Evolutionary conservation across 2,797 vertebrate species (phyloP), one percentile per base, ranked within the genome.

Genomic region (Enteromius thamalakanensis): DNA sequence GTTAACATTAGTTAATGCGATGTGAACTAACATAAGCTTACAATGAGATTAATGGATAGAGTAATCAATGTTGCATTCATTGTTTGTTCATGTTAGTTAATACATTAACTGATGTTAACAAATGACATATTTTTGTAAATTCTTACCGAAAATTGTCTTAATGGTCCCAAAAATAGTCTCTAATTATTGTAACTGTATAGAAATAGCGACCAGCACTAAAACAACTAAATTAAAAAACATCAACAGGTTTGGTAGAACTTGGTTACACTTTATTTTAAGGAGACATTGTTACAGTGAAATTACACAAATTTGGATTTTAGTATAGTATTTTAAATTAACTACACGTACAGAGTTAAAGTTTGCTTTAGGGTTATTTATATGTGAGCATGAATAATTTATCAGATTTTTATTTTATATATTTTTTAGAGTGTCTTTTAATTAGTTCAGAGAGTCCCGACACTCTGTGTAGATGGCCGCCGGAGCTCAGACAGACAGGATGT

Each of bases 401-500:
- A 45, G 42, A 45, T 47, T 47, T 47, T 47, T 55, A 21, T 53
- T 64, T 29, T 15, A 15, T 12, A 62, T 10, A 10, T 11, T 4
- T 58, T 29, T 62, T 29, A 15, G 4, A 15, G 26, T 3, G 15
- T 58, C 4, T 23, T 58, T 23, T 58, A 40, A 40, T 40, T 40
- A 68, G 60, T 62, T 5, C 23, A 6, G 60, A 17, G 29, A 64
- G 26, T 34, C 29, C 29, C 14, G 0, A 6, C 60, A 1, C 60
- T 64, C 14, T 64, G 58, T 64, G 40, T 45, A 21, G 14, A 77
- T 62, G 60, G 40, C n/a, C 21, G 4, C n/a, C 26, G 37, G 64
- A 34, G 60, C 23, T 21, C 17, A 67, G 37, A 68, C 60, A 87
- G 86, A 87, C 87, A 80, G 49, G 26, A 40, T 23, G 82, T 80